Evolutionary conservation across 1,140 invertebrate genomes (phyloP), one percentile per base, ranked within the genome.

Genomic region (Cyclargus thomasi): DNA sequence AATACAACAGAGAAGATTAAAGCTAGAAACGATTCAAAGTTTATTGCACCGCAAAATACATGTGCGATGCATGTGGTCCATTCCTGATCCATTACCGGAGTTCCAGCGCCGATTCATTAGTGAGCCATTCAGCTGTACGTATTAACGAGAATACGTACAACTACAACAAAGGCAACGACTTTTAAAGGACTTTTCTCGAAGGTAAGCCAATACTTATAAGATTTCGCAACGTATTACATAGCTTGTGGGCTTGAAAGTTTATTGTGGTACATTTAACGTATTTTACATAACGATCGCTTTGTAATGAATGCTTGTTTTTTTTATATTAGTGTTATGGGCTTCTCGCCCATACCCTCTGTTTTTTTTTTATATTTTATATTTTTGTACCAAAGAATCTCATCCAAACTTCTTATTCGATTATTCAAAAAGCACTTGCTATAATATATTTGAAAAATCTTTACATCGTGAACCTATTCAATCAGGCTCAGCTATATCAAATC

Each of bases 131-230:
- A 59, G 6, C 55, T 21, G 18, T 10, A 59, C 10, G 55, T 20
- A 59, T 20, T 59, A 59, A 59, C 55, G 55, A 20, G 17, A 59
- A 20, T 59, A 59, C 55, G 10, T 59, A 59, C 55, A 59, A 59
- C n/a, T 59, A 59, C 55, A 59, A 20, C 55, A 59, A 59, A 20
- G 55, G 55, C 17, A 20, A 0, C 53, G 55, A 20, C 55, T 59
- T 59, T 20, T 20, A 59, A 59, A 59, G 17, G 10, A 59, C 18
- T 20, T 59, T 59, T 21, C 39, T 16, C 29, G 29, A 29, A 2
- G 29, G 18, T 21, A 59, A 21, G 20, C 18, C 53, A 55, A 55
- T 20, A 18, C 18, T 55, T 55, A 55, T 55, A 55, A 55, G 53
- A 55, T 55, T 55, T 55, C 53, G 17, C 7, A 0, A n/a, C 18